These are phyloP conservation scores for Erpobdella octoculata DNA, from an alignment of 2,888 invertebrate genomes.

Conservation along the genomic window DNA sequence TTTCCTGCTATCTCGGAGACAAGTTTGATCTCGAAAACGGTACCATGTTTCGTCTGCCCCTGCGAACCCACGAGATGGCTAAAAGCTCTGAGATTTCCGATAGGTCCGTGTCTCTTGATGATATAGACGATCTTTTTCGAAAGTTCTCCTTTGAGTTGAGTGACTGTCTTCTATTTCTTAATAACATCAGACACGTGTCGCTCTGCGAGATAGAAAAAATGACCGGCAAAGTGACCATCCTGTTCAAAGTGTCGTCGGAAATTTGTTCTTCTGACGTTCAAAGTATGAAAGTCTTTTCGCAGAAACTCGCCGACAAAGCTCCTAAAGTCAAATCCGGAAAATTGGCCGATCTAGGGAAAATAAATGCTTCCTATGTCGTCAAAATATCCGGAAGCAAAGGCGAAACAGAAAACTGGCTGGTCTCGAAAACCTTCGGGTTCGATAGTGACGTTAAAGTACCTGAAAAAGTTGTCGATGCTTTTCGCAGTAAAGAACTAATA, in stretches of 20 bases:
- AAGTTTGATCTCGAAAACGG: slow-evolving; percentile 34
- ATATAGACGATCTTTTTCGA: slow-evolving; percentile 37
- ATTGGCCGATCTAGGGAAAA: slow-evolving; percentile 6
- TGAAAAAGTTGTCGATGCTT: slow-evolving; percentile 35
- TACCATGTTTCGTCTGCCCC: slow-evolving; percentile 47
- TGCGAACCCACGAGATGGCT: slow-evolving; percentile 41
- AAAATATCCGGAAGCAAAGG: slow-evolving; percentile 36
- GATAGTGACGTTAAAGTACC: slow-evolving; percentile 29
- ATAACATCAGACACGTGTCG: slow-evolving; percentile 41
- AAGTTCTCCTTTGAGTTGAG: slow-evolving; percentile 40
- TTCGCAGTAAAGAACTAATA: slow-evolving; percentile 37
- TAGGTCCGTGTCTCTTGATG: slow-evolving; percentile 31
- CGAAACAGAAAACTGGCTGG: slow-evolving; percentile 40
- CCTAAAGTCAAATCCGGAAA: slow-evolving; percentile 1
- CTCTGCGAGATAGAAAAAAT: slow-evolving; percentile 34
- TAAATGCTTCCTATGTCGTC: slow-evolving; percentile 34
- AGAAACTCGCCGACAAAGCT: slow-evolving; percentile 23
- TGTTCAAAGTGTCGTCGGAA: slow-evolving; percentile 29
- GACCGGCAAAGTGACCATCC: slow-evolving; percentile 13
- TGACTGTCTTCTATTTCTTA: slow-evolving; percentile 44
- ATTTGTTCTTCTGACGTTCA: slow-evolving; percentile 33
- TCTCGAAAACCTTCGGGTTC: slow-evolving; percentile 41
- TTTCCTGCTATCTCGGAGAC: slow-evolving; percentile 42
- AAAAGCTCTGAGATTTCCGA: slow-evolving; percentile 40
- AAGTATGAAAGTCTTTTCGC: slow-evolving; percentile 33